These are phyloP conservation scores for Sceloporus undulatus DNA, from an alignment of 2,113 vertebrate species.

Conservation along the genomic window DNA sequence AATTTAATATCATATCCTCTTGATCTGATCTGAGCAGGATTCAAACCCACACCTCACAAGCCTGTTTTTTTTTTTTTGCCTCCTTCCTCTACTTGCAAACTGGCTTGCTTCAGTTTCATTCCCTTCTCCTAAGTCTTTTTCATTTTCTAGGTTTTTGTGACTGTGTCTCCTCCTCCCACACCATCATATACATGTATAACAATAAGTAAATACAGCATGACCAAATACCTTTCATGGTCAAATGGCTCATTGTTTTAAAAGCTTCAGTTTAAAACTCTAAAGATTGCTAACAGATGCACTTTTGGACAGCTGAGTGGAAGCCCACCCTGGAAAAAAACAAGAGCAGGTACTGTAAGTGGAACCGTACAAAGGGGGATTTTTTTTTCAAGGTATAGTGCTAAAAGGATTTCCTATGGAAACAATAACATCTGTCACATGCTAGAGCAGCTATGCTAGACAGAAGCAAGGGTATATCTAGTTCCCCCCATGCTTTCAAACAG, in stretches of 20 bases:
- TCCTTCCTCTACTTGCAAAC: slow-evolving; percentile 32
- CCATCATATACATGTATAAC: slow-evolving; percentile 12
- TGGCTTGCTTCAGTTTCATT: slow-evolving; percentile 18
- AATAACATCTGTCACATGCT: slow-evolving; percentile 52
- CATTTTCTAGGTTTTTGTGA: slow-evolving; percentile 71
- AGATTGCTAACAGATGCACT: slow-evolving; percentile 84
- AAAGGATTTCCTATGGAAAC: slow-evolving; percentile 76
- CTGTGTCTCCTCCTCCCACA: neutral
- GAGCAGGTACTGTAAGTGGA: slow-evolving; percentile 76
- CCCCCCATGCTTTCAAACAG: neutral
- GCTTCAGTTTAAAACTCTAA: slow-evolving; percentile 74
- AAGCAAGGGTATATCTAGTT: neutral
- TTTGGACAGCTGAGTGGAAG: slow-evolving; percentile 76
- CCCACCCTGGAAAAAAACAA: slow-evolving; percentile 73
- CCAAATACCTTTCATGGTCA: slow-evolving; percentile 79
- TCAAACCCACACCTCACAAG: neutral
- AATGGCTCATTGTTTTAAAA: slow-evolving; percentile 80
- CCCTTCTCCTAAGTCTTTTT: neutral
- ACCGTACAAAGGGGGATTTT: slow-evolving; percentile 76
- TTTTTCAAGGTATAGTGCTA: slow-evolving; percentile 76
- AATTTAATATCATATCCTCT: slow-evolving; percentile 32
- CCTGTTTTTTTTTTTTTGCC: neutral
- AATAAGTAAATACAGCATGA: slow-evolving; percentile 77
- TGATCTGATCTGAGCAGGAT: neutral
- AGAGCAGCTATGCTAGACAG: too few species aligned